These are phyloP conservation scores for Drosophila niveifrons DNA, from an alignment of 2,888 invertebrate species.

Conservation along the genomic window DNA sequence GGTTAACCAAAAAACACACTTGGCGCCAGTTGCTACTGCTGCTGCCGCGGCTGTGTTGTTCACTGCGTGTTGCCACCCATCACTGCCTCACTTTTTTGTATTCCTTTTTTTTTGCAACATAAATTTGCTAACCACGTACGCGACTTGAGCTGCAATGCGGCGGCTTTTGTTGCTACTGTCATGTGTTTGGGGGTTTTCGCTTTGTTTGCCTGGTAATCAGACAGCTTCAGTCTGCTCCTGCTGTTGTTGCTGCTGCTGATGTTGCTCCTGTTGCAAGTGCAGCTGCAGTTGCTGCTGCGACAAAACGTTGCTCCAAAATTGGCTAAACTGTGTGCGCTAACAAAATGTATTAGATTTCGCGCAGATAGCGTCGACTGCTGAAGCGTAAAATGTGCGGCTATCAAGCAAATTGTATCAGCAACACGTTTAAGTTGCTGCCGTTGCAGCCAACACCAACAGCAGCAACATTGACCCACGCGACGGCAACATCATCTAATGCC, in stretches of 20 bases:
- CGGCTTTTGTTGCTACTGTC: slow-evolving; percentile 67
- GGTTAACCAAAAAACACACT: slow-evolving; percentile 76
- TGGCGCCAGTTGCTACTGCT: slow-evolving; percentile 67
- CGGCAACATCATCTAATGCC: slow-evolving; percentile 77
- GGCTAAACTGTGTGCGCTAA: slow-evolving; percentile 62
- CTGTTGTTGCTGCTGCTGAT: slow-evolving; percentile 26
- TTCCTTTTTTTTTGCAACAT: slow-evolving; percentile 64
- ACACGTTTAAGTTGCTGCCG: slow-evolving; percentile 67
- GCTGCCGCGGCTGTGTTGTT: slow-evolving; percentile 1
- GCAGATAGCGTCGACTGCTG: slow-evolving; percentile 66
- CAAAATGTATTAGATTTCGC: slow-evolving; percentile 79
- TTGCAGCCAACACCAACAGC: slow-evolving; percentile 24
- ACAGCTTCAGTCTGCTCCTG: slow-evolving; percentile 30
- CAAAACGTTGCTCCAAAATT: slow-evolving; percentile 56
- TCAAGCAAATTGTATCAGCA: slow-evolving; percentile 78
- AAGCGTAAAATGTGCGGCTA: slow-evolving; percentile 78
- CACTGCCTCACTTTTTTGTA: slow-evolving; percentile 21
- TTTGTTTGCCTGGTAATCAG: slow-evolving; percentile 46
- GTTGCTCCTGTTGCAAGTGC: slow-evolving; percentile 19
- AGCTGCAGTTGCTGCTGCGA: slow-evolving; percentile 19
- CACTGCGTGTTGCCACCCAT: slow-evolving; percentile 21
- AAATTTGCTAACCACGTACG: slow-evolving; percentile 79
- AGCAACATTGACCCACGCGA: slow-evolving; percentile 70
- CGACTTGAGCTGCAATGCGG: slow-evolving; percentile 65
- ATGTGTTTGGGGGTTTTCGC: slow-evolving; percentile 52